These are phyloP conservation scores for Heliconius hewitsoni DNA, from an alignment of 1,140 invertebrate species.

Conservation along the genomic window DNA sequence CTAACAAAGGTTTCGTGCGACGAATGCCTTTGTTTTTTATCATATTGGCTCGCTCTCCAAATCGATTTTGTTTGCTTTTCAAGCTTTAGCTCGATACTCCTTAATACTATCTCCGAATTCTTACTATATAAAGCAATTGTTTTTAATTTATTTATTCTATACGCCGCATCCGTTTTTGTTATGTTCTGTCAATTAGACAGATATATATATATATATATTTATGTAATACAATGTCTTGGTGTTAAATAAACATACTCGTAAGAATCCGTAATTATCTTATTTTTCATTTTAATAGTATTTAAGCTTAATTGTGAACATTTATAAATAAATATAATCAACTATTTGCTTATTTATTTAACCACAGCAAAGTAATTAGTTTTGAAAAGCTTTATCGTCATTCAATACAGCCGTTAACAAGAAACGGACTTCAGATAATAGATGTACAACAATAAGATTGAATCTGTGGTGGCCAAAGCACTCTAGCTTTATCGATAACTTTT, in stretches of 20 bases:
- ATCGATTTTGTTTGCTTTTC: slow-evolving; percentile 27
- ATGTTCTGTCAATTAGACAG: not conserved
- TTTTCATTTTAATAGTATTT: too few relatives aligned
- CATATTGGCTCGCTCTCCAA: slow-evolving; percentile 24
- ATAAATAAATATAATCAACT: not conserved
- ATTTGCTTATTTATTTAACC: slow-evolving; percentile 10
- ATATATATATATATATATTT: too few relatives aligned
- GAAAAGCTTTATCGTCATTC: not conserved
- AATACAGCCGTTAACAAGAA: slow-evolving; percentile 4
- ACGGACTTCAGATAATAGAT: slow-evolving; percentile 7
- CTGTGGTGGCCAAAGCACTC: slow-evolving; percentile 7
- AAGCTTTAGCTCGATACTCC: not conserved
- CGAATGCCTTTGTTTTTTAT: slow-evolving; percentile 52
- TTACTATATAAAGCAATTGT: not conserved
- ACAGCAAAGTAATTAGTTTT: slow-evolving; percentile 1
- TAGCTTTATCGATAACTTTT: not conserved
- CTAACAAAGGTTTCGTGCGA: slow-evolving; percentile 51
- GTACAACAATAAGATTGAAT: slow-evolving; percentile 4
- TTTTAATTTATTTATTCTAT: not conserved
- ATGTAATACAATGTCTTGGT: too few relatives aligned
- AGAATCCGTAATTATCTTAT: too few relatives aligned
- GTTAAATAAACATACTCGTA: too few relatives aligned
- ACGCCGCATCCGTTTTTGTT: not conserved
- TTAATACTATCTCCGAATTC: not conserved
- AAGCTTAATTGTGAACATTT: too few relatives aligned